Conservation (phyloP, 2,888 invertebrate species). For the Lepidocyrtoides sp. region DNA sequence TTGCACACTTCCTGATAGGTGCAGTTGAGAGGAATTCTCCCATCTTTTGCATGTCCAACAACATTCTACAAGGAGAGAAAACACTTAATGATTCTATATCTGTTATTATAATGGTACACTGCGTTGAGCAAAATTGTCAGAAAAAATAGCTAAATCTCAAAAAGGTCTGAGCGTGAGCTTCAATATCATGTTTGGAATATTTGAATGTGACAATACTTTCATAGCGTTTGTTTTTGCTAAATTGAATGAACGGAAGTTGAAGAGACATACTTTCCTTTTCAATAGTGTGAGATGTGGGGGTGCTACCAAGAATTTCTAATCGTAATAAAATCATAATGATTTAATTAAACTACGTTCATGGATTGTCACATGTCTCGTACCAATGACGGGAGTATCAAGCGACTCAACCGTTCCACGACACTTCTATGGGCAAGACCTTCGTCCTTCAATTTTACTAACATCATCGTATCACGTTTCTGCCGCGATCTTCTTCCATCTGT, state of each 20-base stretch:
- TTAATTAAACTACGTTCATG: too few species aligned
- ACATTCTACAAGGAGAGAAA: slow-evolving; percentile 69
- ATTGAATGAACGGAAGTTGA: neutral
- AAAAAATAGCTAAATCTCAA: neutral
- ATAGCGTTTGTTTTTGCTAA: neutral
- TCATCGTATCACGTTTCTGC: slow-evolving; percentile 56
- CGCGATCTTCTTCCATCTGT: slow-evolving; percentile 20
- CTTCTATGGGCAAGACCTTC: slow-evolving; percentile 6
- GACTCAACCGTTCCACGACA: slow-evolving; percentile 71
- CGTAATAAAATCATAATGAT: too few species aligned
- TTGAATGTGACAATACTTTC: neutral
- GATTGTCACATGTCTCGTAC: slow-evolving; percentile 49
- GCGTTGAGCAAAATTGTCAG: too few species aligned
- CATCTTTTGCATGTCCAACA: slow-evolving; percentile 81
- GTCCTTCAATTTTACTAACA: slow-evolving; percentile 55
- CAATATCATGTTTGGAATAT: neutral
- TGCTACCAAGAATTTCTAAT: neutral
- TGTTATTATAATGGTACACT: neutral
- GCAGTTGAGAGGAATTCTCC: slow-evolving; percentile 80
- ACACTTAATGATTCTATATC: neutral
- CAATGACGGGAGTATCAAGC: slow-evolving; percentile 79
- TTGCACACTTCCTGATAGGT: slow-evolving; percentile 82
- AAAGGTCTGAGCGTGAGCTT: slow-evolving; percentile 6
- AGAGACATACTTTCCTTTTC: neutral
- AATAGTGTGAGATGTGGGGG: neutral